These are phyloP conservation scores for Drosophila littoralis DNA, from an alignment of 1,140 invertebrate species.

Conservation along the genomic window DNA sequence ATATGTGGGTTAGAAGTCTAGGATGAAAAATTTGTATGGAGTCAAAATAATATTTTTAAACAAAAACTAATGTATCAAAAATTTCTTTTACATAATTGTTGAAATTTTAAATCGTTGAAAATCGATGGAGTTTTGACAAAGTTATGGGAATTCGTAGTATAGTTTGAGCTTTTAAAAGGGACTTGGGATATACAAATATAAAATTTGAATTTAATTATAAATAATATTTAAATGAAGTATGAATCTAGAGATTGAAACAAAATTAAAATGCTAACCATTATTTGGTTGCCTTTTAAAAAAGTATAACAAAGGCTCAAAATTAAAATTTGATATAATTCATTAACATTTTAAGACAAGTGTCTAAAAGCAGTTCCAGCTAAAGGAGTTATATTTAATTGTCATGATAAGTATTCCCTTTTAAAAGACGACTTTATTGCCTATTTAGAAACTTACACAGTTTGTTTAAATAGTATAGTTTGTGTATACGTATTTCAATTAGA, in stretches of 20 bases:
- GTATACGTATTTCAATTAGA: constrained; percentile 60
- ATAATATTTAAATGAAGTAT: background rate
- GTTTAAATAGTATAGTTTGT: constrained; percentile 29
- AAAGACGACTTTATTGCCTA: constrained; percentile 64
- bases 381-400: background rate
- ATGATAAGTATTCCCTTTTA: constrained; percentile 33
- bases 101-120: background rate
- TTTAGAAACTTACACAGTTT: constrained; percentile 61
- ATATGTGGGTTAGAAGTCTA: too few relatives aligned
- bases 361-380: too few relatives aligned
- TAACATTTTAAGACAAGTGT: too few relatives aligned
- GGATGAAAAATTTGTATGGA: too few relatives aligned
- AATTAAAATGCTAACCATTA: background rate
- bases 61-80: too few relatives aligned
- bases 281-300: too few relatives aligned
- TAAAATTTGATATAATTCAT: too few relatives aligned
- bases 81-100: too few relatives aligned
- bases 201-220: background rate
- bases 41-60: too few relatives aligned
- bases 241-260: background rate
- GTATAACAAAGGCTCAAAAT: too few relatives aligned
- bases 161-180: too few relatives aligned
- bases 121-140: background rate
- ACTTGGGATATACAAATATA: too few relatives aligned
- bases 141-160: background rate